These are phyloP conservation scores for Cercopithecus neglectus DNA, from an alignment of 2,797 vertebrate species.

Conservation along the genomic window DNA sequence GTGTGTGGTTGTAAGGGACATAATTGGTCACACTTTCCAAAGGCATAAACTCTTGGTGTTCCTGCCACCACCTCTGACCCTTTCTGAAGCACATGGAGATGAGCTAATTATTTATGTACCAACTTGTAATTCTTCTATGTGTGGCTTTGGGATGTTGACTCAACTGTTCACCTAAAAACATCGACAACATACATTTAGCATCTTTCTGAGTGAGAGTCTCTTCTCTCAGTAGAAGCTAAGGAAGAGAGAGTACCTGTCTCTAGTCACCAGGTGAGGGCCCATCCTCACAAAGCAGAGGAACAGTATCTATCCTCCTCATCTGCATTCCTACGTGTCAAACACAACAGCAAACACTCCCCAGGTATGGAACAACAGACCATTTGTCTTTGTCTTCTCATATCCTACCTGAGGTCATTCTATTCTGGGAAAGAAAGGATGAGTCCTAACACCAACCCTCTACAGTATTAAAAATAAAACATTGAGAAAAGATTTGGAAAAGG, in stretches of 20 bases:
- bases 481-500: not conserved
- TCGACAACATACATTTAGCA: not conserved
- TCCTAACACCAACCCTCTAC: not conserved
- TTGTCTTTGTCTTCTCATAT: not conserved
- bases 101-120: not conserved
- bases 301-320: not conserved
- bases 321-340: not conserved
- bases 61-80: not conserved
- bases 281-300: not conserved
- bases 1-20: not conserved
- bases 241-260: not conserved
- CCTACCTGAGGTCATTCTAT: not conserved
- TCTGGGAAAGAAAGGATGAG: not conserved
- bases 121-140: not conserved
- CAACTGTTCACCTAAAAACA: not conserved
- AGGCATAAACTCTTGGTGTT: not conserved
- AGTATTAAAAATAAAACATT: not conserved
- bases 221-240: not conserved
- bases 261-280: rapidly evolving
- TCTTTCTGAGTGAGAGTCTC: not conserved
- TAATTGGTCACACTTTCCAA: not conserved
- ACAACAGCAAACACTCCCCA: not conserved
- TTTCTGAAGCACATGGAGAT: not conserved
- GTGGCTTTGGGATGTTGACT: not conserved
- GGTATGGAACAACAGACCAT: not conserved